These are phyloP conservation scores for Pangasius larnaudii DNA, from an alignment of 2,797 vertebrate species.

Conservation along the genomic window DNA sequence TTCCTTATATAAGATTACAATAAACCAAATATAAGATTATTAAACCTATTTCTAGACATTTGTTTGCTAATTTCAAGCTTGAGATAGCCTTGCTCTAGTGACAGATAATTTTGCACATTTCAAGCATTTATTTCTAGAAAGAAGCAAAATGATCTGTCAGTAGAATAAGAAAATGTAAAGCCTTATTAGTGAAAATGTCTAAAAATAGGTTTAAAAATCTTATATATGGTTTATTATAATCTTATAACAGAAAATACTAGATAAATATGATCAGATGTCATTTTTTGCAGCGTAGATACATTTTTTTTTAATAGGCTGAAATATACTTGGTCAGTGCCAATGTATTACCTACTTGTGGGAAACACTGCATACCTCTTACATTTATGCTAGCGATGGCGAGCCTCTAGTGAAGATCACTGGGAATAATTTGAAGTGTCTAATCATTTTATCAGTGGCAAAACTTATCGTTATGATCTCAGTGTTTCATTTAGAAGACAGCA, in stretches of 20 bases:
- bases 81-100: not conserved
- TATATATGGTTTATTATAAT: not conserved
- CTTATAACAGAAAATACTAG: not conserved
- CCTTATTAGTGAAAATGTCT: not conserved
- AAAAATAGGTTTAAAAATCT: not conserved
- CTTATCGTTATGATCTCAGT: too few relatives aligned
- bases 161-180: not conserved
- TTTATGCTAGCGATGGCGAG: not conserved
- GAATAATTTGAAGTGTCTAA: not conserved
- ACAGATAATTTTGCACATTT: not conserved
- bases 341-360: not conserved
- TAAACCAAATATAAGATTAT: not conserved
- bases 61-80: not conserved
- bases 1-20: not conserved
- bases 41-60: not conserved
- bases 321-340: not conserved
- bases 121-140: not conserved
- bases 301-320: not conserved
- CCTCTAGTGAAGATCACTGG: not conserved
- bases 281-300: not conserved
- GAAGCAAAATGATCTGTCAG: not conserved
- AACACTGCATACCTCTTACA: not conserved
- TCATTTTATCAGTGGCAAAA: not conserved
- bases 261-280: not conserved
- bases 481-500: not conserved